phyloP scores from a whole-genome alignment of 2,888 invertebrate species.

The Eupithecia subfuscata region DNA sequence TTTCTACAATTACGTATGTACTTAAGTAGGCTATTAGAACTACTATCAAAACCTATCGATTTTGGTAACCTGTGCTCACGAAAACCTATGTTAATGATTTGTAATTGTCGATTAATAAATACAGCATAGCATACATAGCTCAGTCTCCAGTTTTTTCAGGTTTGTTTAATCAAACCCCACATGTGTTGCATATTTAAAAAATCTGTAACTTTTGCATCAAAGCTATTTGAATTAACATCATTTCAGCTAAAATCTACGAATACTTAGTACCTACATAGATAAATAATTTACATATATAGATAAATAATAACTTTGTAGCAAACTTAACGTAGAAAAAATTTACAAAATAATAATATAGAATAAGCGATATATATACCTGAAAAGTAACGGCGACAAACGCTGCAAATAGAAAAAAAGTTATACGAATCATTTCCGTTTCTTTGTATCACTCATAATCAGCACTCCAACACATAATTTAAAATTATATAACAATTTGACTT shows the following conservation, averaged over 20 bases:
- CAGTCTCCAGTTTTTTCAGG: neutral
- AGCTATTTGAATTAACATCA: neutral
- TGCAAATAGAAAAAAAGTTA: conserved; percentile 61
- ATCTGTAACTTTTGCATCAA: neutral
- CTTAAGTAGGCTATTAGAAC: neutral
- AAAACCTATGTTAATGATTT: neutral
- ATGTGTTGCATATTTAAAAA: neutral
- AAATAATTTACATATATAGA: no score
- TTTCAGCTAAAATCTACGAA: neutral
- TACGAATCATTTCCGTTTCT: conserved; percentile 69
- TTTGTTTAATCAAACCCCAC: neutral
- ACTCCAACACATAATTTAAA: conserved; percentile 35
- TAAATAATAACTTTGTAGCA: neutral
- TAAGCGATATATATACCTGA: conserved; percentile 69
- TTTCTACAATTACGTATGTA: neutral
- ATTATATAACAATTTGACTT: neutral
- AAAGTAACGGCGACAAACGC: conserved; percentile 63
- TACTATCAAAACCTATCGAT: neutral
- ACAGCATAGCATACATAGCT: no score
- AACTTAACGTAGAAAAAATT: neutral
- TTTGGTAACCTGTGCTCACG: neutral
- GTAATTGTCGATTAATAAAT: no score
- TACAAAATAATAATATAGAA: neutral
- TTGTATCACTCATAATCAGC: conserved; percentile 61
- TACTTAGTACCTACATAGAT: neutral